phyloP scores from a whole-genome alignment of 1,140 invertebrate species.

The Pseudomyrmex cubaensis region DNA sequence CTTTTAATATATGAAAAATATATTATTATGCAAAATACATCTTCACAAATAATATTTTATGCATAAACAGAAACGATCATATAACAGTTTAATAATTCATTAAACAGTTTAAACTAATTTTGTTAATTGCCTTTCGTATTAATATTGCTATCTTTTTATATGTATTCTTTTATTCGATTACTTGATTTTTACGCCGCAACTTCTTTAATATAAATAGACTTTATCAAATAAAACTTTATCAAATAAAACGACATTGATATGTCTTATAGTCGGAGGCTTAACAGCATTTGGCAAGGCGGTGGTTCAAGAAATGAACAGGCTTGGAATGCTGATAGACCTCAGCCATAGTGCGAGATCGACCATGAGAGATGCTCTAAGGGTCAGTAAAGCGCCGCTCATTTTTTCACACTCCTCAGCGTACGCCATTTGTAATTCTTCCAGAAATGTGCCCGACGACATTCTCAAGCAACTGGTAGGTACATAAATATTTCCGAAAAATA shows the following conservation, averaged over 20 bases:
- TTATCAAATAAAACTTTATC: neutral
- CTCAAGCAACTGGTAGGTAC: constrained; percentile 89
- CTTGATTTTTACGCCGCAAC: constrained; percentile 5
- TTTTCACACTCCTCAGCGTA: constrained; percentile 96
- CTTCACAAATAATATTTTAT: too few relatives aligned
- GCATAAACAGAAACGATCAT: too few relatives aligned
- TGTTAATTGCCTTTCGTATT: neutral
- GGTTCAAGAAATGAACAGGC: constrained; percentile 93
- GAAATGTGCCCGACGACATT: constrained; percentile 94
- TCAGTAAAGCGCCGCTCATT: constrained; percentile 93
- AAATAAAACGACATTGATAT: neutral
- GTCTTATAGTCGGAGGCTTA: constrained; percentile 80
- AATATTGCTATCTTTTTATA: neutral
- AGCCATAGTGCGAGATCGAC: constrained; percentile 93
- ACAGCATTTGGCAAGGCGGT: constrained; percentile 87
- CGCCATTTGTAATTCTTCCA: constrained; percentile 91
- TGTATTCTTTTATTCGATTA: neutral
- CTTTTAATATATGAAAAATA: too few relatives aligned
- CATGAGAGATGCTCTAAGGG: constrained; percentile 91
- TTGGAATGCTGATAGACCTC: constrained; percentile 96
- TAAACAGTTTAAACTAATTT: too few relatives aligned
- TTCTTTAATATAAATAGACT: neutral
- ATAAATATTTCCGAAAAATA: neutral
- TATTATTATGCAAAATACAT: too few relatives aligned
- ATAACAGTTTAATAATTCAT: too few relatives aligned